Evolutionary conservation across 2,113 vertebrate genomes (phyloP).

Genomic region (Gnathochromis pfefferi): DNA sequence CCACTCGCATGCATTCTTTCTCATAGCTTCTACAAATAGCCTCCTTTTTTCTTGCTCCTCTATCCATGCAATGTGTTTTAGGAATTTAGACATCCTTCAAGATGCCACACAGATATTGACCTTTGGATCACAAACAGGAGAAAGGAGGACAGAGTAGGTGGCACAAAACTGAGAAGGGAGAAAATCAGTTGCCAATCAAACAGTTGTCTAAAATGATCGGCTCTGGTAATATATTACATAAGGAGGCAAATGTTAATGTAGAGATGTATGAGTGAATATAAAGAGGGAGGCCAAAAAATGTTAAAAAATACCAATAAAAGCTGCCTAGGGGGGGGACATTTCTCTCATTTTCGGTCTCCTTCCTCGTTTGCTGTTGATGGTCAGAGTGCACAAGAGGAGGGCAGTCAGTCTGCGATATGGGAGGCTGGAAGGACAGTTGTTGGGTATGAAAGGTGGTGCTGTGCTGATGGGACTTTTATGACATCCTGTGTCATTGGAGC

Average conservation of each 20-base stretch:
- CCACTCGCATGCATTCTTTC: background rate
- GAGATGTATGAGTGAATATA: background rate
- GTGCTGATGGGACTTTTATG: constrained; percentile 46
- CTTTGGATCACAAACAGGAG: too few species aligned
- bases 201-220: background rate
- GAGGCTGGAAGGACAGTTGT: constrained; percentile 5
- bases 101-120: background rate
- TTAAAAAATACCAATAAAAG: background rate
- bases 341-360: background rate
- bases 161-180: background rate
- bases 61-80: background rate
- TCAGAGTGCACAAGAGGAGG: background rate
- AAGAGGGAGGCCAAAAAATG: background rate
- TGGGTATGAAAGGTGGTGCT: constrained; percentile 19
- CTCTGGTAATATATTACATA: background rate
- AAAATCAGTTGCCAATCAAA: background rate
- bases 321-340: background rate
- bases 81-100: background rate
- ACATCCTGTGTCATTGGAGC: constrained; percentile 23
- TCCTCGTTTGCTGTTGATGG: background rate
- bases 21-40: background rate
- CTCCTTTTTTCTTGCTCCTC: background rate
- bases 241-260: background rate
- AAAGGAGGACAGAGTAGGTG: background rate
- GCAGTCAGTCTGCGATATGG: background rate